phyloP scores from a whole-genome alignment of 2,113 vertebrate genomes.

The Solea senegalensis region DNA sequence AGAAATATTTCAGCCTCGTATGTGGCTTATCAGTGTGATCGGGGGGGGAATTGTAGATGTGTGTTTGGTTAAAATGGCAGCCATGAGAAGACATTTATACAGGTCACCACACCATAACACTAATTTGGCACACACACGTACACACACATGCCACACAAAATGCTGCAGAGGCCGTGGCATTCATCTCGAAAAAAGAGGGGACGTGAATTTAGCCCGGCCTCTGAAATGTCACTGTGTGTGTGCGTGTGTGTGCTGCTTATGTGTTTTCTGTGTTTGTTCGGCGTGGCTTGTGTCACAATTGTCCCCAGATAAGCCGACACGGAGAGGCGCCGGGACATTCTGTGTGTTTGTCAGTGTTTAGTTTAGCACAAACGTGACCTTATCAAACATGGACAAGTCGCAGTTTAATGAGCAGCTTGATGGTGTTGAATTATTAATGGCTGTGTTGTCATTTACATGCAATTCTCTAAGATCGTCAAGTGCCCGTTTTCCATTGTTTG shows the following conservation, averaged over 20 bases:
- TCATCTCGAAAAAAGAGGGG: conserved; percentile 38
- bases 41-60: conserved; percentile 21
- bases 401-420: background rate
- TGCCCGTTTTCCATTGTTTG: background rate
- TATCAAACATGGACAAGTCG: background rate
- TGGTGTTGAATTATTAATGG: background rate
- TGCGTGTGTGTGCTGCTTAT: conserved; percentile 4
- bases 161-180: conserved; percentile 37
- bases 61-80: conserved; percentile 13
- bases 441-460: background rate
- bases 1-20: too few relatives aligned
- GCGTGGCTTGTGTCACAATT: conserved; percentile 21
- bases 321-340: background rate
- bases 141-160: background rate
- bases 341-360: background rate
- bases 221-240: conserved; percentile 57
- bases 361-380: background rate
- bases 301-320: conserved; percentile 10
- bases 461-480: background rate
- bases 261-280: conserved; percentile 22
- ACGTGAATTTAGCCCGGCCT: conserved; percentile 40
- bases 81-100: conserved; percentile 32
- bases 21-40: too few relatives aligned
- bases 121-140: conserved; percentile 8
- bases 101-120: conserved; percentile 20